Conservation (phyloP, 2,888 invertebrate genomes). For the Drosophila lacicola region DNA sequence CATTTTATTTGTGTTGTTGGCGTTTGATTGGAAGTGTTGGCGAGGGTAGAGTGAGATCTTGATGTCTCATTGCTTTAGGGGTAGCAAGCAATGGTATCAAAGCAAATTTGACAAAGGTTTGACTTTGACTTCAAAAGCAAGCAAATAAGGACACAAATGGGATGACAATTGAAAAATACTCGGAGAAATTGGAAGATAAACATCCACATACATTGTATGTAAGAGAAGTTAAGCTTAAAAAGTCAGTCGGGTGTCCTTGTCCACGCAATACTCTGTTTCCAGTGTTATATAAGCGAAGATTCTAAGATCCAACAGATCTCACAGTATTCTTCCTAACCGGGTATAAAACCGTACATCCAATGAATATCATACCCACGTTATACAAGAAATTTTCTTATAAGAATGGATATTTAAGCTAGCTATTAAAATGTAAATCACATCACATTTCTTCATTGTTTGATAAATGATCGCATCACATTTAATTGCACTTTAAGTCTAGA, state of each 20-base stretch:
- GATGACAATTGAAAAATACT: slow-evolving; percentile 46
- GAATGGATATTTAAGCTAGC: too few relatives aligned
- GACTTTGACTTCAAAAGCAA: slow-evolving; percentile 59
- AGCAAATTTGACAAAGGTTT: slow-evolving; percentile 71
- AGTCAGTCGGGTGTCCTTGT: not conserved
- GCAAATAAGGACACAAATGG: slow-evolving; percentile 43
- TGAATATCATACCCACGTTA: too few relatives aligned
- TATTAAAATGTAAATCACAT: too few relatives aligned
- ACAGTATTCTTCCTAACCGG: too few relatives aligned
- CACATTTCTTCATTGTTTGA: slow-evolving; percentile 27
- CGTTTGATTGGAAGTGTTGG: slow-evolving; percentile 70
- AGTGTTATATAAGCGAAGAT: too few relatives aligned
- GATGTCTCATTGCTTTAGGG: slow-evolving; percentile 46
- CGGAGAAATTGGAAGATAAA: slow-evolving; percentile 20
- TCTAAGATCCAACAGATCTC: too few relatives aligned
- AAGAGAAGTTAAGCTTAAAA: not conserved
- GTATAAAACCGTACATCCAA: too few relatives aligned
- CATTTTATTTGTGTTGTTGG: slow-evolving; percentile 45
- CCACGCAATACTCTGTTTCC: not conserved
- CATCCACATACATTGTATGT: not conserved
- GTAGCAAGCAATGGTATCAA: slow-evolving; percentile 57
- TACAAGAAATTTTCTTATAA: too few relatives aligned
- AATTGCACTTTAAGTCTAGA: slow-evolving; percentile 47
- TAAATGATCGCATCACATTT: slow-evolving; percentile 52
- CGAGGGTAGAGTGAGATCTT: slow-evolving; percentile 8